Evolutionary conservation across 1,140 invertebrate species (phyloP).

Genomic region (Drosophila micromelanica): DNA sequence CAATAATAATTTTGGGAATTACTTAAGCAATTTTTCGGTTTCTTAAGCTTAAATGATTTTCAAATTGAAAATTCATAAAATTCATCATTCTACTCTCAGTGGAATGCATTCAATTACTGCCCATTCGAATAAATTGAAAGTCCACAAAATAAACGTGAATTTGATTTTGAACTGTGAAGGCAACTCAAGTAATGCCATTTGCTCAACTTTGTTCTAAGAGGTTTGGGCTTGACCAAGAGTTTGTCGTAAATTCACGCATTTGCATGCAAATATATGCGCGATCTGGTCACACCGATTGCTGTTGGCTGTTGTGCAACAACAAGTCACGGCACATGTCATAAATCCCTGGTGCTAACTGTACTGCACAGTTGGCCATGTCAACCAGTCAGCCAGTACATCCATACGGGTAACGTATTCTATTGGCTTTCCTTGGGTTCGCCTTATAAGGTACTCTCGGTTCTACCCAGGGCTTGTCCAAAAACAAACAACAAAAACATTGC

Average conservation of each 20-base stretch:
- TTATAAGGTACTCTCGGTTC: constrained; percentile 42
- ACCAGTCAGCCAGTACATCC: constrained; percentile 14
- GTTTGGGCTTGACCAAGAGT: not conserved
- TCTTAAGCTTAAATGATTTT: too few species aligned
- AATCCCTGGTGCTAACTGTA: constrained; percentile 62
- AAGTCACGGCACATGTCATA: constrained; percentile 40
- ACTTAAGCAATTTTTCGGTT: too few species aligned
- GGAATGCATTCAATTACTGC: too few species aligned
- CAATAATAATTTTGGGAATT: too few species aligned
- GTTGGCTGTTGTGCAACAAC: not conserved
- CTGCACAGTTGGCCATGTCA: constrained; percentile 36
- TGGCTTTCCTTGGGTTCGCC: constrained; percentile 30
- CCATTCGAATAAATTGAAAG: too few species aligned
- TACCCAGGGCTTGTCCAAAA: constrained; percentile 58
- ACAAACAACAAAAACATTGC: constrained; percentile 27
- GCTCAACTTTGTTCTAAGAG: not conserved
- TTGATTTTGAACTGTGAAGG: too few species aligned
- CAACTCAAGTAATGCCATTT: not conserved
- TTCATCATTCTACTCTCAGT: too few species aligned
- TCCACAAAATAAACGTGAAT: too few species aligned
- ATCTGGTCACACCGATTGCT: constrained; percentile 36
- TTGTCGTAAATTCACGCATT: constrained; percentile 3
- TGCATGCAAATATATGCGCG: constrained; percentile 15
- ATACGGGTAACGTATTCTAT: constrained; percentile 48
- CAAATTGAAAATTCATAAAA: too few species aligned